These are phyloP conservation scores for Pachypsylla venusta DNA, from an alignment of 1,140 invertebrate genomes.

Conservation along the genomic window DNA sequence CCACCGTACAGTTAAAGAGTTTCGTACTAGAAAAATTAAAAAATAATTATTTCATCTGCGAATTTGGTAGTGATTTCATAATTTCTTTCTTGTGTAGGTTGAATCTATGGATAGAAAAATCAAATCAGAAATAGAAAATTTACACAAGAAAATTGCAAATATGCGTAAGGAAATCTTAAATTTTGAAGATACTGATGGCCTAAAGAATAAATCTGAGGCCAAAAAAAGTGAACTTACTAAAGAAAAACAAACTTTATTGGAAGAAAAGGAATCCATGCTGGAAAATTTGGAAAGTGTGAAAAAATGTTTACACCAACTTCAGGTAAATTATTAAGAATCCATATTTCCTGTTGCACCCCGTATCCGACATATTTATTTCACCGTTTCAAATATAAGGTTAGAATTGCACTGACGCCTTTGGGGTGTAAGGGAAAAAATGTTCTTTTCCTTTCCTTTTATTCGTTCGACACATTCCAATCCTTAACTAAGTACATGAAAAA, in stretches of 20 bases:
- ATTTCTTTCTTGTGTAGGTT: slow-evolving; percentile 12
- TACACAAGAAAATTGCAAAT: slow-evolving; percentile 20
- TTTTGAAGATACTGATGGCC: slow-evolving; percentile 33
- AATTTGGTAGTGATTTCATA: neutral
- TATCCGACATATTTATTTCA: too few species aligned
- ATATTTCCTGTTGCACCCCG: neutral
- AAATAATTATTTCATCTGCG: too few species aligned
- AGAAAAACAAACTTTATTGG: slow-evolving; percentile 26
- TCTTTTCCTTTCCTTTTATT: too few species aligned
- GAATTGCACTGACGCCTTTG: too few species aligned
- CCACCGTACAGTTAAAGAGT: too few species aligned
- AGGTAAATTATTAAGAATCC: too few species aligned
- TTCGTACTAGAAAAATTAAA: too few species aligned
- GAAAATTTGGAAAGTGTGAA: slow-evolving; percentile 30
- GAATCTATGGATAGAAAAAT: slow-evolving; percentile 21
- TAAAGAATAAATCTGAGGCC: slow-evolving; percentile 31
- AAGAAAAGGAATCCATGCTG: slow-evolving; percentile 28
- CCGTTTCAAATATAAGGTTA: too few species aligned
- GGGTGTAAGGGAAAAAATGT: too few species aligned
- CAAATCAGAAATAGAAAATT: slow-evolving; percentile 21
- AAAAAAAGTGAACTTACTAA: slow-evolving; percentile 23
- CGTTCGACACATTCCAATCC: too few species aligned
- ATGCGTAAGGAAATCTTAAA: slow-evolving; percentile 34
- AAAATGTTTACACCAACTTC: slow-evolving; percentile 30
- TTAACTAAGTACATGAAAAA: too few species aligned